Percentiles rank a stretch among this genome's conserved stretches.
Conservation (phyloP, 2,797 vertebrate species). For the Neomorphus geoffroyi region DNA sequence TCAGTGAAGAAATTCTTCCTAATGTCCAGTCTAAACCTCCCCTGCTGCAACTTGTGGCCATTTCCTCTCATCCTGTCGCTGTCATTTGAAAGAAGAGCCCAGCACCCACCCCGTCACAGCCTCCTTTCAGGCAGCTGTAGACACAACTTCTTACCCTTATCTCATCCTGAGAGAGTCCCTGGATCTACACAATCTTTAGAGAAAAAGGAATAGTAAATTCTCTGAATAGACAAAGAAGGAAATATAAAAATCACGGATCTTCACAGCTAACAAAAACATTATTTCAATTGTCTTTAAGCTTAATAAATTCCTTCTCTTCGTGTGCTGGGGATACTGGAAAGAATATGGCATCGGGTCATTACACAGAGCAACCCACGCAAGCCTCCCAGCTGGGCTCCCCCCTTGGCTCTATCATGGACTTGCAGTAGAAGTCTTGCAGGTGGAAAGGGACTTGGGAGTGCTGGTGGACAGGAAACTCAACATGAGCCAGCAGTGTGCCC, state of each 20-base stretch:
- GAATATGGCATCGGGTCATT: not conserved
- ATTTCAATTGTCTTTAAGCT: not conserved
- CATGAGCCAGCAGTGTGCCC: no score
- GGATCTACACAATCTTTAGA: not conserved
- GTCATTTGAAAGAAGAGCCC: no score
- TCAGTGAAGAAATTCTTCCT: no score
- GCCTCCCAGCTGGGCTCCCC: not conserved
- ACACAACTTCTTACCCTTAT: no score
- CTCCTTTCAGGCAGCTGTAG: no score
- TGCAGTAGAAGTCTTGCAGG: no score
- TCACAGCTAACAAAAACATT: not conserved
- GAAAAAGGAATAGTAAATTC: not conserved
- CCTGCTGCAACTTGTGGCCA: no score
- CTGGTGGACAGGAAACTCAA: no score
- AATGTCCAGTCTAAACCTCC: no score
- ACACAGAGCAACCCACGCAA: not conserved
- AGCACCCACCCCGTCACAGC: no score
- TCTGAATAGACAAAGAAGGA: not conserved
- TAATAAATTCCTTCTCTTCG: not conserved
- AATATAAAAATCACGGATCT: not conserved
- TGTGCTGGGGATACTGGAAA: not conserved
- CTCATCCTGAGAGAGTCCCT: not conserved
- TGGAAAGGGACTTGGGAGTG: no score
- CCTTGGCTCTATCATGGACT: not conserved
- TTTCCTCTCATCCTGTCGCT: no score